Evolutionary conservation across 2,888 invertebrate genomes (phyloP).

Genomic region (Acheta domesticus): DNA sequence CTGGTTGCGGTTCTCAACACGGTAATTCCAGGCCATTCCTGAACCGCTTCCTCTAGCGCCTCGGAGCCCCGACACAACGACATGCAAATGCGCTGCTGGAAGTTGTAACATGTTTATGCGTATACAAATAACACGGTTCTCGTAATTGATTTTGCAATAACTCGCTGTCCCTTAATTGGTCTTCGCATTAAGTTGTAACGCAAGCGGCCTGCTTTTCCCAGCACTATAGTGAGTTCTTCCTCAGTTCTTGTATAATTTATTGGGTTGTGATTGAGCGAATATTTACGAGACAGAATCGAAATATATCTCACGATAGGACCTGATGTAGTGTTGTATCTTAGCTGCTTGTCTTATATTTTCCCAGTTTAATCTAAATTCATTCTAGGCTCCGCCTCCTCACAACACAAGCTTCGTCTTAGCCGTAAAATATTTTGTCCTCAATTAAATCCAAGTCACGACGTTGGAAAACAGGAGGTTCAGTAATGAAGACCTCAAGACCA

Average conservation of each 20-base stretch:
- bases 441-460: too few species aligned
- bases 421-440: too few species aligned
- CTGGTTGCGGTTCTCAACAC: too few species aligned
- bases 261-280: constrained; percentile 7
- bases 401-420: too few species aligned
- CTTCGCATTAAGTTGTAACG: constrained; percentile 1
- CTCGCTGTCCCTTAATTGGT: constrained; percentile 1
- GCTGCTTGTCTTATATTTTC: too few species aligned
- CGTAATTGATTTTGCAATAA: constrained; percentile 4
- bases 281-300: neutral
- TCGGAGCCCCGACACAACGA: neutral
- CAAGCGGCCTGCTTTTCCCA: neutral
- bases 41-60: too few species aligned
- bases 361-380: too few species aligned
- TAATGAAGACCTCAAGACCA: too few species aligned
- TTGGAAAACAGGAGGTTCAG: too few species aligned
- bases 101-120: neutral
- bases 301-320: neutral
- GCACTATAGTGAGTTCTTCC: neutral
- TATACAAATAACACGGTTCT: neutral
- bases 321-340: too few species aligned
- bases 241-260: neutral
- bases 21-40: too few species aligned
- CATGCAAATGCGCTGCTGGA: neutral
- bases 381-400: too few species aligned